These are phyloP conservation scores for Neosalanx taihuensis DNA, from an alignment of 2,797 vertebrate genomes.

Conservation along the genomic window DNA sequence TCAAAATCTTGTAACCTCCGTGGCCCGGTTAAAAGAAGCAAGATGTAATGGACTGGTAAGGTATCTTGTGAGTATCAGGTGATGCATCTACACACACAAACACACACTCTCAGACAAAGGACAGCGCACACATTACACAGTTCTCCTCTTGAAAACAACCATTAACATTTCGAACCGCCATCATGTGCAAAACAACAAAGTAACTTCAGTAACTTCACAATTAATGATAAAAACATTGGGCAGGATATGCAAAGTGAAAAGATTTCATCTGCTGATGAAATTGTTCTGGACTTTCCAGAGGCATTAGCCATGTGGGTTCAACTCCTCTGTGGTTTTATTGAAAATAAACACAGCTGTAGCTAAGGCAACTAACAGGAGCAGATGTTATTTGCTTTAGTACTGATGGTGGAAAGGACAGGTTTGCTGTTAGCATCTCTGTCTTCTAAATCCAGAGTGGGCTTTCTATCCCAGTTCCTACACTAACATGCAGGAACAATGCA, in stretches of 20 bases:
- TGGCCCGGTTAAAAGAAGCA: conserved; percentile 33
- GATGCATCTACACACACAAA: conserved; percentile 21
- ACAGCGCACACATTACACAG: too few species aligned
- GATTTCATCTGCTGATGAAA: conserved; percentile 49
- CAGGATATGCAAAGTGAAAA: conserved; percentile 30
- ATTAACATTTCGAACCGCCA: too few species aligned
- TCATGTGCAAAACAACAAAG: too few species aligned
- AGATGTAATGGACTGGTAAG: conserved; percentile 23
- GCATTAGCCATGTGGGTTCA: conserved; percentile 40
- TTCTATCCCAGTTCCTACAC: background rate
- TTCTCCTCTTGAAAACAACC: too few species aligned
- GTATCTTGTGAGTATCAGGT: background rate
- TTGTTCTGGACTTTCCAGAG: conserved; percentile 46
- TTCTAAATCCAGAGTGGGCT: too few species aligned
- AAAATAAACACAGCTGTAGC: conserved; percentile 62
- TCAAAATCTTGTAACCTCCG: conserved; percentile 39
- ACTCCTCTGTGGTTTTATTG: conserved; percentile 60
- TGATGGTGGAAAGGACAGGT: conserved; percentile 3
- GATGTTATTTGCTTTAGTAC: conserved; percentile 68
- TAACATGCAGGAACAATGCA: background rate
- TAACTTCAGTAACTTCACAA: background rate
- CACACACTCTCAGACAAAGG: background rate
- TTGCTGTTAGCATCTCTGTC: too few species aligned
- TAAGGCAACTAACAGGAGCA: conserved; percentile 60
- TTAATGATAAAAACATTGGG: background rate